Conservation (phyloP, 64 coral and sea anemone species). For the Acropora yongei region DNA sequence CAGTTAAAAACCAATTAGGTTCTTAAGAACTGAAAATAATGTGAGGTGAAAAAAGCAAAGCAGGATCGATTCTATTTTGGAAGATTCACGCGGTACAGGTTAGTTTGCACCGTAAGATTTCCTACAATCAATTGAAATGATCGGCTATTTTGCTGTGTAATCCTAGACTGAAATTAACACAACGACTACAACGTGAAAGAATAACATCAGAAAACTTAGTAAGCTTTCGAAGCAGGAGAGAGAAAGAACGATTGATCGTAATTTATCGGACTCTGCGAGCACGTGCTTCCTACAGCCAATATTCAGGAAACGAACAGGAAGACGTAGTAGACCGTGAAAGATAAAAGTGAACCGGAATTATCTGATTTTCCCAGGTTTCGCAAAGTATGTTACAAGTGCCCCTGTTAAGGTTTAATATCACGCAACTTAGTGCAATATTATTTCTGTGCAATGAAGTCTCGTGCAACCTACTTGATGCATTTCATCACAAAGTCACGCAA, state of each 20-base stretch:
- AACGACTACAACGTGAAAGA: not conserved
- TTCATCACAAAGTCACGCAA: not conserved
- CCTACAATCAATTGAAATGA: not conserved
- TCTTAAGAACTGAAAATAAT: not conserved
- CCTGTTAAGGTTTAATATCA: not conserved
- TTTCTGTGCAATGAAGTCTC: no score
- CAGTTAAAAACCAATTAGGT: not conserved
- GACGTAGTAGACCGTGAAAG: not conserved
- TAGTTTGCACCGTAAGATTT: not conserved
- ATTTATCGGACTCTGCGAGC: not conserved
- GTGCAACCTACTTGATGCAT: not conserved
- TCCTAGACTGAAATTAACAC: not conserved
- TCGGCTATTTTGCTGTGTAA: not conserved
- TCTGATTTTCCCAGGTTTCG: slow-evolving; percentile 14
- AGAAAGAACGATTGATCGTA: not conserved
- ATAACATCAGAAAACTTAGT: not conserved
- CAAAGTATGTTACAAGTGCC: not conserved
- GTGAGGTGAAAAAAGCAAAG: no score
- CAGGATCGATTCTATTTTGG: no score
- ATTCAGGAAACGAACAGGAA: slow-evolving; percentile 1
- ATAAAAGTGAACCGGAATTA: not conserved
- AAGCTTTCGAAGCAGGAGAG: not conserved
- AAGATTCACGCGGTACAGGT: no score
- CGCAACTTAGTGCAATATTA: no score
- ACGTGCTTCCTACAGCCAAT: not conserved